Conservation (phyloP, 1,140 invertebrate genomes). For the Hermetia illucens region DNA sequence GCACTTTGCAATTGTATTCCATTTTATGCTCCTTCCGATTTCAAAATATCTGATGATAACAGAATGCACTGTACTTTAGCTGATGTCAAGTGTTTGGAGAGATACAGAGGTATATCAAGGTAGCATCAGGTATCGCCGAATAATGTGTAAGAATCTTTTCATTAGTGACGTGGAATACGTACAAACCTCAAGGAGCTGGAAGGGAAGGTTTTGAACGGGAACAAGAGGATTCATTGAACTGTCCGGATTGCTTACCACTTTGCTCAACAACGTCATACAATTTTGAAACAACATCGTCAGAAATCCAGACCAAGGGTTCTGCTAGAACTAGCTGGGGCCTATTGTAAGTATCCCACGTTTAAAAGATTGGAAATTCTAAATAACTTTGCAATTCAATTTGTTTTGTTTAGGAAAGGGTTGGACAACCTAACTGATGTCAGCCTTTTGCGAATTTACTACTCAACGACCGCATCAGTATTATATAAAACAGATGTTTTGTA, state of each 20-base stretch:
- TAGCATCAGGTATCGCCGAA: too few species aligned
- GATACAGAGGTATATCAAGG: slow-evolving; percentile 33
- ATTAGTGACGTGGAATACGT: too few species aligned
- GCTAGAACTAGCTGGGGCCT: not conserved
- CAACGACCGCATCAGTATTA: not conserved
- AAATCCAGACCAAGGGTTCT: too few species aligned
- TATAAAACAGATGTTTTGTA: not conserved
- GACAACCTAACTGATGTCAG: not conserved
- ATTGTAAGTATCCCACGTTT: not conserved
- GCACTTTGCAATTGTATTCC: slow-evolving; percentile 38
- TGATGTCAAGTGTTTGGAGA: slow-evolving; percentile 33
- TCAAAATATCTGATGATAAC: not conserved
- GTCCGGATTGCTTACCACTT: slow-evolving; percentile 29
- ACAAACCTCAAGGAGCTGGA: slow-evolving; percentile 1
- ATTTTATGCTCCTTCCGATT: slow-evolving; percentile 23
- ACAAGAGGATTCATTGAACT: slow-evolving; percentile 23
- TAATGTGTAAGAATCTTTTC: too few species aligned
- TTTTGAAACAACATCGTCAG: slow-evolving; percentile 5
- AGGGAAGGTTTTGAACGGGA: slow-evolving; percentile 24
- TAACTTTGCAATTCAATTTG: not conserved
- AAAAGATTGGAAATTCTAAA: not conserved
- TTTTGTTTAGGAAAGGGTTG: not conserved
- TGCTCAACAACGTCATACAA: slow-evolving; percentile 29
- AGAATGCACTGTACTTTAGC: slow-evolving; percentile 26
- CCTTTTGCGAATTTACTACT: not conserved